Conservation (phyloP, 2,888 invertebrate species). For the Cancer borealis region DNA sequence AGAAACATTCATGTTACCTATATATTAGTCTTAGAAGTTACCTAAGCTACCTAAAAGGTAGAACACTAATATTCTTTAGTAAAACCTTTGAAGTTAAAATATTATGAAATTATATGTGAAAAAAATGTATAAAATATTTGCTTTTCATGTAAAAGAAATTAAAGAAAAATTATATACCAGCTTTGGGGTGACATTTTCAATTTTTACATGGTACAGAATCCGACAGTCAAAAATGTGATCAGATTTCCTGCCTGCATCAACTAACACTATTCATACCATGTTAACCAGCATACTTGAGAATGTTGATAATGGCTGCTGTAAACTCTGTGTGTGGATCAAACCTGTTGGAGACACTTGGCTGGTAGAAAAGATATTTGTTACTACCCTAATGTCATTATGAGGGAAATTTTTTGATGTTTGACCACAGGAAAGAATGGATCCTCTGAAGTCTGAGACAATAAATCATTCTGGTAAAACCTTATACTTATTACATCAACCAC, state of each 20-base stretch:
- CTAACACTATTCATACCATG: conserved; percentile 38
- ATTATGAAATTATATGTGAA: background rate
- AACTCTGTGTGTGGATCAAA: conserved; percentile 34
- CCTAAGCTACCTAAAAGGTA: background rate
- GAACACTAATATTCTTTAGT: background rate
- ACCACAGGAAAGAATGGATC: background rate
- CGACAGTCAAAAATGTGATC: background rate
- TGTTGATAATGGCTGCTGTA: conserved; percentile 33
- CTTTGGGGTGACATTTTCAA: background rate
- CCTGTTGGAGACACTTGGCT: conserved; percentile 2
- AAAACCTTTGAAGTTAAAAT: background rate
- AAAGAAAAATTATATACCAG: background rate
- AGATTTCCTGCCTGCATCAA: background rate
- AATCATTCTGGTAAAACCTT: background rate
- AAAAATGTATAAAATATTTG: background rate
- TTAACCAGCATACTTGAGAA: conserved; percentile 5
- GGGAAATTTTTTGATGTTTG: background rate
- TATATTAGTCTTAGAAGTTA: background rate
- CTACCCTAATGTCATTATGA: background rate
- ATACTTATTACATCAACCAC: background rate
- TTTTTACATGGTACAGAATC: background rate
- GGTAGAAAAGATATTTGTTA: background rate
- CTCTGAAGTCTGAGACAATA: background rate
- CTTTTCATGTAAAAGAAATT: background rate
- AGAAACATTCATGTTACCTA: background rate